Base-by-base conservation (phyloP, 2,797 vertebrate genomes). In the Platyrinchus mystaceus region DNA sequence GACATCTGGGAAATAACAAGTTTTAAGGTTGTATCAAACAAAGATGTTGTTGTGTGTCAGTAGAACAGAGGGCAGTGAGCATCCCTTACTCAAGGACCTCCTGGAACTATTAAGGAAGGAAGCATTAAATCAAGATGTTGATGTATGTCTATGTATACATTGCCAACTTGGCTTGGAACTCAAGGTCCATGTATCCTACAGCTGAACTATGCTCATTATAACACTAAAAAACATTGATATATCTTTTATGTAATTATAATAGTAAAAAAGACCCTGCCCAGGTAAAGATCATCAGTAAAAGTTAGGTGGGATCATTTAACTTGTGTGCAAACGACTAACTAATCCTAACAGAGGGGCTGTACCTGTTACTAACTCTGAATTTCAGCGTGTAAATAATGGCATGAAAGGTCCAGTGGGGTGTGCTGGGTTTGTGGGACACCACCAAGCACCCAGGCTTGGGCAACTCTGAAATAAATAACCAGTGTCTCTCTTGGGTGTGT, bases 271-370 rank as follows among this genome's bases (percentile, higher is more conserved):
- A 7, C 21, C 21, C n/a, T 70, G 37, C 64, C 27, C 50, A n/a
- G n/a, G n/a, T n/a, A n/a, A n/a, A n/a, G n/a, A n/a, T n/a, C n/a
- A 2, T 1, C 14, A 6, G 49, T 6, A 7, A 41, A 26, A 34
- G 14, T 50, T 44, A 30, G n/a, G 58, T 83, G 64, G 43, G 50
- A 9, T 58, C 26, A 3, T 30, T 28, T 11, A 30, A 34, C 32
- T 37, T 4, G 0, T 12, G 3, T 39, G 50, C 44, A 39, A 50
- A 32, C 70, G 26, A 11, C 12, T 11, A 2, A 34, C 14, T 28
- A 44, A 47, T 16, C 0, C 0, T 14, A 10, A n/a, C n/a, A 43
- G 49, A 70, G 16, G 11, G 24, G n/a, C 37, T 63, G 50, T 24
- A 7, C 49, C 37, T 30, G 28, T 23, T 8, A 7, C 4, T 12